Conservation (phyloP, 2,797 vertebrate species). For the Mormyrus hasselquistii region DNA sequence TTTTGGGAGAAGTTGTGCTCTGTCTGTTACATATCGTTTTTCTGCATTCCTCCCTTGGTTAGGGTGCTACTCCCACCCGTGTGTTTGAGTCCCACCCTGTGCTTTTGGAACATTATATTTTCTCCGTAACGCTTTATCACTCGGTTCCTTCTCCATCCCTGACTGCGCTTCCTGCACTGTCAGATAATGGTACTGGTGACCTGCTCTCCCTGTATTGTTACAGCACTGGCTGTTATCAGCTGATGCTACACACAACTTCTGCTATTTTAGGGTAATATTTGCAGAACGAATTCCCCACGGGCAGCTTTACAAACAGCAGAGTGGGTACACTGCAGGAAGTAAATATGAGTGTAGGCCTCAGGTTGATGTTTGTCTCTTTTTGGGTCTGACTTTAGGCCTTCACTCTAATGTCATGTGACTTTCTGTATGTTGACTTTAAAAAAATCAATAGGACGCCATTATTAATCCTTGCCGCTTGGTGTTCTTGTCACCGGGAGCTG, state of each 20-base stretch:
- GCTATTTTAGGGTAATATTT: background rate
- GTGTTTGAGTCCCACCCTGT: background rate
- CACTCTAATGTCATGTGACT: background rate
- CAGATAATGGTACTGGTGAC: background rate
- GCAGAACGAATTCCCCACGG: background rate
- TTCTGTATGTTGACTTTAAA: background rate
- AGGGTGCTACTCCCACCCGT: background rate
- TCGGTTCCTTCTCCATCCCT: background rate
- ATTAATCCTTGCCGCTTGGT: background rate
- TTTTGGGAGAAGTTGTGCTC: background rate
- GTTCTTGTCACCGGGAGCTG: background rate
- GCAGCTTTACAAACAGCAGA: background rate
- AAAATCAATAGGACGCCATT: background rate
- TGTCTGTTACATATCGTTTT: background rate
- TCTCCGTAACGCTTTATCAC: background rate
- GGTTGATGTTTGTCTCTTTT: background rate
- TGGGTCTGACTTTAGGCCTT: background rate
- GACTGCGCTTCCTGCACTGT: background rate
- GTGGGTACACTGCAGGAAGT: background rate
- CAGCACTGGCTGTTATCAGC: background rate
- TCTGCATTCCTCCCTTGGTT: background rate
- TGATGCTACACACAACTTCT: background rate
- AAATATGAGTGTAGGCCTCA: background rate
- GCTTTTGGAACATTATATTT: slow-evolving; percentile 2
- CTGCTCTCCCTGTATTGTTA: background rate